Evolutionary conservation across 2,797 vertebrate species (phyloP).

Genomic region (Parotocinclus haroldoi): DNA sequence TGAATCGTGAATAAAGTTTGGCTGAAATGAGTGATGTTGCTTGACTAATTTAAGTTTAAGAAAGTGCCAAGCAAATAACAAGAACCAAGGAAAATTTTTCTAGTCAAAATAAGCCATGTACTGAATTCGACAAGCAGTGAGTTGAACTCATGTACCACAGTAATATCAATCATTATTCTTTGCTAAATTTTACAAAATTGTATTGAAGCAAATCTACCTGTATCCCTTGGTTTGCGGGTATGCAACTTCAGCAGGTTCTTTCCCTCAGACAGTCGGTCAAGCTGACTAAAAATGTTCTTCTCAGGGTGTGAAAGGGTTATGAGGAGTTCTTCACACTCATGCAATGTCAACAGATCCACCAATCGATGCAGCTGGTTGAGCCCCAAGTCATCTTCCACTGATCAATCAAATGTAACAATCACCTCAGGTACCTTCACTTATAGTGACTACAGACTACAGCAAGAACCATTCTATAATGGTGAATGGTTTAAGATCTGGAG

Average conservation of each 20-base stretch:
- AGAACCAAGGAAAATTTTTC: too few relatives aligned
- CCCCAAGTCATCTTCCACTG: conserved; percentile 69
- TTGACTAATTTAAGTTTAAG: too few relatives aligned
- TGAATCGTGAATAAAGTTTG: too few relatives aligned
- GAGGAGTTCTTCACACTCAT: conserved; percentile 76
- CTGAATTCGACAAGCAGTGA: too few relatives aligned
- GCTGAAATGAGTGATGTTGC: too few relatives aligned
- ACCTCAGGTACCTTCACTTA: neutral
- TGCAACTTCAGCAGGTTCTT: conserved; percentile 53
- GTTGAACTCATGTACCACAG: too few relatives aligned
- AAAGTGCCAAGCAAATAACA: too few relatives aligned
- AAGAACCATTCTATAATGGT: neutral
- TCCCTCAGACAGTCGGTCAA: conserved; percentile 58
- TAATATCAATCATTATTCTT: too few relatives aligned
- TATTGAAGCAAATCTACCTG: conserved; percentile 39
- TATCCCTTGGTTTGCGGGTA: conserved; percentile 52
- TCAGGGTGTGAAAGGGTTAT: conserved; percentile 61
- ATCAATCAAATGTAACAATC: neutral
- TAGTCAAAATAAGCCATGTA: too few relatives aligned
- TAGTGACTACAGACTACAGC: too few relatives aligned
- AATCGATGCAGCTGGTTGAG: conserved; percentile 75
- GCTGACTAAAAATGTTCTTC: conserved; percentile 57
- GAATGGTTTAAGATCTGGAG: too few relatives aligned
- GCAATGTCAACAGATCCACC: conserved; percentile 70
- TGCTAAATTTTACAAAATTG: too few relatives aligned